Evolutionary conservation across 2,113 vertebrate species (phyloP), one percentile per base, ranked within the genome.

Genomic region (Aldabrachelys gigantea): DNA sequence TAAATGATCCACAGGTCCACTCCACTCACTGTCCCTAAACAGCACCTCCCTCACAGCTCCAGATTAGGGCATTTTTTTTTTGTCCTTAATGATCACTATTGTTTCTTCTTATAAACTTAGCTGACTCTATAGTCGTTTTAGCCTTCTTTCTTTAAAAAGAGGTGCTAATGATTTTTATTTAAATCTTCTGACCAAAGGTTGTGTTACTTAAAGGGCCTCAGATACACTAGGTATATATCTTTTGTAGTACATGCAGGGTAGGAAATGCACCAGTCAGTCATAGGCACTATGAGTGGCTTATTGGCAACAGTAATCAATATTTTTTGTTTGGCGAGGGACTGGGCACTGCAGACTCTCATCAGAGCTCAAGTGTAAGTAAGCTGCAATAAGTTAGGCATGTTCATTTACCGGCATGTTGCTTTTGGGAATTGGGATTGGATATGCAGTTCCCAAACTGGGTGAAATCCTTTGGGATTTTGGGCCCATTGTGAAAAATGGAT

Each of bases 121-220:
- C 0, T n/a, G 35, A 89, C 62, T n/a, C 80, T 79, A 6, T 84
- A 87, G 89, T 90, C 24, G 54, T 93, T 90, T 91, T 27, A 29
- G 89, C 91, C 75, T 22, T 86, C n/a, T 41, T 80, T 53, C 17
- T 14, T 50, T 79, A 54, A 80, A 84, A 59, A 5, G 6, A 94
- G 69, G 1, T 1, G 79, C 49, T 95, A 21, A 80, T 94, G 10
- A 6, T 35, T 54, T 80, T 81, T 89, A 86, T 89, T 94, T 92
- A 91, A 95, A 88, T 22, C 78, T 92, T 85, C 72, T 82, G 53
- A 65, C 4, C 35, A 79, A 44, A 94, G 88, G 80, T 85, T 72
- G 91, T 89, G 62, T 50, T 72, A 44, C 86, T 94, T 82, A 75
- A 0, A 53, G 91, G 35, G 3, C 47, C 78, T 80, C 80, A 84